phyloP scores from a whole-genome alignment of 2,113 vertebrate species.

The Anser brachyrhynchus region DNA sequence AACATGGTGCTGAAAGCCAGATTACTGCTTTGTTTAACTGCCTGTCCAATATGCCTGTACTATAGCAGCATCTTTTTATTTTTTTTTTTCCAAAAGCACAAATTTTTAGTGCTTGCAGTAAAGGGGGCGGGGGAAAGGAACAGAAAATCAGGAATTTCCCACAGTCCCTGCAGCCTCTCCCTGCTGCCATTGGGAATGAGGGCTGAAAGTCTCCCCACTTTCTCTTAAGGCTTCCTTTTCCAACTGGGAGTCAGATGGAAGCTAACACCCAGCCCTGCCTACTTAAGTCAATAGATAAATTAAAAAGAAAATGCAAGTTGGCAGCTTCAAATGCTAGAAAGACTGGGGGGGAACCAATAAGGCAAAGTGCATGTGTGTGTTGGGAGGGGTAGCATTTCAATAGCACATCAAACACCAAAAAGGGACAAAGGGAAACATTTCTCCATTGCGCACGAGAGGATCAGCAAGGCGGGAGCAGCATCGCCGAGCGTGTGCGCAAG shows the following conservation, averaged over 20 bases:
- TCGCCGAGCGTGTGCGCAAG: fast-evolving
- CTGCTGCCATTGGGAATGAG: neutral
- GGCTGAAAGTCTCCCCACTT: neutral
- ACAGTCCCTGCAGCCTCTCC: neutral
- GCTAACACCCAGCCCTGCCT: neutral
- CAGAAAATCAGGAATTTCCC: neutral
- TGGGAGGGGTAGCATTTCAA: neutral
- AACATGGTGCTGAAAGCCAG: neutral
- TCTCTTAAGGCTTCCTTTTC: neutral
- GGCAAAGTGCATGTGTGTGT: neutral
- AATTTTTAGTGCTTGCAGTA: neutral
- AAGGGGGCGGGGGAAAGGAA: fast-evolving
- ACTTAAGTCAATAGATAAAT: neutral
- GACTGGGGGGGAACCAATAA: neutral
- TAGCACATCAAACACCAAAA: neutral
- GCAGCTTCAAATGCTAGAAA: neutral
- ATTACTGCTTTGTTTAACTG: neutral
- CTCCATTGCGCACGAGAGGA: neutral
- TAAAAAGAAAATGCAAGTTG: neutral
- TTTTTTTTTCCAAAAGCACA: neutral
- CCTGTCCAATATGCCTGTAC: neutral
- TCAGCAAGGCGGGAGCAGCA: neutral
- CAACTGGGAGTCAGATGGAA: conserved; percentile 24
- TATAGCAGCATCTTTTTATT: neutral
- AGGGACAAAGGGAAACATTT: neutral